Conservation (phyloP, 2,113 vertebrate genomes). For the Epinephelus lanceolatus region DNA sequence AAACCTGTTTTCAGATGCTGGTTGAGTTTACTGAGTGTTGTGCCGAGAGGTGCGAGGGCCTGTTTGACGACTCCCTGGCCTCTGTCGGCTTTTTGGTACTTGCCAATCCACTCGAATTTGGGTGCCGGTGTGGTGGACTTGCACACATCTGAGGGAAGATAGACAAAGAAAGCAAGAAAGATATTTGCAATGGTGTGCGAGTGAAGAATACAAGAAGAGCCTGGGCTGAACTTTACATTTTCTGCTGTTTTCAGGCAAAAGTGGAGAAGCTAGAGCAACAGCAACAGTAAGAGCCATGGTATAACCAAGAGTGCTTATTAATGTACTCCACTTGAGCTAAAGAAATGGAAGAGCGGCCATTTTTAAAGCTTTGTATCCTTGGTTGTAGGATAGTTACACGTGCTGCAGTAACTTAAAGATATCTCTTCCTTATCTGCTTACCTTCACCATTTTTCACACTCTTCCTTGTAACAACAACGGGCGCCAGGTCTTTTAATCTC, state of each 20-base stretch:
- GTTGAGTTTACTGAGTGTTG: slow-evolving; percentile 56
- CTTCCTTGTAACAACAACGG: slow-evolving; percentile 45
- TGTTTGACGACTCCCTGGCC: slow-evolving; percentile 49
- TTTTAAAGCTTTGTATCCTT: not conserved
- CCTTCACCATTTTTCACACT: slow-evolving; percentile 60
- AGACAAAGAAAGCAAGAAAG: not conserved
- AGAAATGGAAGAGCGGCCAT: not conserved
- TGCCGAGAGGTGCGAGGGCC: slow-evolving; percentile 28
- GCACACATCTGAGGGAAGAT: slow-evolving; percentile 77
- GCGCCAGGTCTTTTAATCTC: slow-evolving; percentile 23
- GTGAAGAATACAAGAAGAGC: not conserved
- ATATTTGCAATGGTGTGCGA: not conserved
- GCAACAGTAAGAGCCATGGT: not conserved
- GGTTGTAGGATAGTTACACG: not conserved
- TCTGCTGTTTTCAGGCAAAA: not conserved
- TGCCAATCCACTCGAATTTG: slow-evolving; percentile 85
- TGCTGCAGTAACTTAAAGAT: not conserved
- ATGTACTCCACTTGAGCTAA: not conserved
- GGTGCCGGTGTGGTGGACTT: slow-evolving; percentile 70
- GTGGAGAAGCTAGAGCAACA: not conserved
- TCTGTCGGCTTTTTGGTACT: slow-evolving; percentile 74
- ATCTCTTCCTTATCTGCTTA: slow-evolving; percentile 49
- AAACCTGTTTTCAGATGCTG: slow-evolving; percentile 75
- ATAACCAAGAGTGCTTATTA: not conserved
- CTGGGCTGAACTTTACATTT: not conserved